These are phyloP conservation scores for Acleris emargana DNA, from an alignment of 2,888 invertebrate species.

Conservation along the genomic window DNA sequence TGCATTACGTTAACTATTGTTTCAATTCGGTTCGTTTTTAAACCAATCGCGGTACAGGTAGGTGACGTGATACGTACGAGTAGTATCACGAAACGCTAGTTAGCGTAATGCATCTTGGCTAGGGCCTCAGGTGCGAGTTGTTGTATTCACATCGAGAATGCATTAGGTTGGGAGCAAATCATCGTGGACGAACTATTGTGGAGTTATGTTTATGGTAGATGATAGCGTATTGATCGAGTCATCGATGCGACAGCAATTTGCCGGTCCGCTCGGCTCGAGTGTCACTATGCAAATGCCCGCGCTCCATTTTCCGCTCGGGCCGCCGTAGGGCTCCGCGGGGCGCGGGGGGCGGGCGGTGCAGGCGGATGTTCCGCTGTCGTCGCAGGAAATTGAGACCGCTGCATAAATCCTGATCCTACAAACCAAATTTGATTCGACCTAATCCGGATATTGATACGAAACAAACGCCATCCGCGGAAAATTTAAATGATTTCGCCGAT, in stretches of 20 bases:
- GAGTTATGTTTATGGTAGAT: conserved; percentile 51
- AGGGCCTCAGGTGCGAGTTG: neutral
- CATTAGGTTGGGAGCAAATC: neutral
- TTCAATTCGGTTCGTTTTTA: no score
- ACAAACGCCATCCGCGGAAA: conserved; percentile 65
- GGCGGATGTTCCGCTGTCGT: conserved; percentile 79
- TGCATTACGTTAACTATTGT: no score
- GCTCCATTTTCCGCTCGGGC: conserved; percentile 75
- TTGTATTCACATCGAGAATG: neutral
- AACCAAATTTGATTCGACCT: conserved; percentile 81
- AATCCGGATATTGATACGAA: conserved; percentile 83
- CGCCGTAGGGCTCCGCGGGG: conserved; percentile 49
- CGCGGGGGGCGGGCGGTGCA: conserved; percentile 45
- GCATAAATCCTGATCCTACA: conserved; percentile 81
- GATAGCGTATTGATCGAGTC: conserved; percentile 74
- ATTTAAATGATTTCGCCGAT: conserved; percentile 56
- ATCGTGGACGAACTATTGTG: neutral
- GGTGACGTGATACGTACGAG: no score
- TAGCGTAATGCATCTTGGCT: no score
- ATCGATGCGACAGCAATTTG: conserved; percentile 80
- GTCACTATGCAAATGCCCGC: conserved; percentile 79
- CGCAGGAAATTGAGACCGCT: conserved; percentile 82
- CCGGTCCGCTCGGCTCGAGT: conserved; percentile 76
- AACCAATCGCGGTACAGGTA: no score
- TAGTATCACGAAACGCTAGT: no score